Evolutionary conservation across 2,888 invertebrate genomes (phyloP).

Genomic region (Ophion obscuratus): DNA sequence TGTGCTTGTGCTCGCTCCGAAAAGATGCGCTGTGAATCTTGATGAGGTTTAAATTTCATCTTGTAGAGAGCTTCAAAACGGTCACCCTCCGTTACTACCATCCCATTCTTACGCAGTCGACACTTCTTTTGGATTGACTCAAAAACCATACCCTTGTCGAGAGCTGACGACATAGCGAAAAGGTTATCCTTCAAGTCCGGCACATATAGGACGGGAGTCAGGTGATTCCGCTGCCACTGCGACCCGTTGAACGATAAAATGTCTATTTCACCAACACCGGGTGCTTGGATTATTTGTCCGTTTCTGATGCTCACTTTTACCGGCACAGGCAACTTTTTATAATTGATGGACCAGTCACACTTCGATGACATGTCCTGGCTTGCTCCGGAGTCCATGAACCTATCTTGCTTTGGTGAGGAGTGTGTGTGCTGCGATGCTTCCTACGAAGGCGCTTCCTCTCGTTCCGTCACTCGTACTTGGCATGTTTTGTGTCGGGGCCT

Average conservation of each 20-base stretch:
- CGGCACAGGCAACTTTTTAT: constrained; percentile 2
- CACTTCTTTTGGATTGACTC: constrained; percentile 7
- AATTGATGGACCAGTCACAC: constrained; percentile 56
- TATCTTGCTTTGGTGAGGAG: too few relatives aligned
- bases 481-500: not conserved
- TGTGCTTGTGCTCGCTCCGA: too few relatives aligned
- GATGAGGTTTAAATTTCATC: too few relatives aligned
- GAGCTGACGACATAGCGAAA: constrained; percentile 31
- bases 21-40: too few relatives aligned
- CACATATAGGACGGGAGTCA: constrained; percentile 52
- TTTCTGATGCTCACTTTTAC: constrained; percentile 48
- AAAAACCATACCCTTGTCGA: constrained; percentile 56
- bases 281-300: constrained; percentile 41
- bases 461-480: not conserved
- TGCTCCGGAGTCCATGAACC: constrained; percentile 61
- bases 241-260: constrained; percentile 59
- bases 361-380: constrained; percentile 61
- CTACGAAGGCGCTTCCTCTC: not conserved
- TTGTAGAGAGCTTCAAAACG: too few relatives aligned
- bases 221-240: constrained; percentile 55
- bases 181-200: constrained; percentile 60
- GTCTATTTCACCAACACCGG: constrained; percentile 46
- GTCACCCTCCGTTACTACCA: not conserved
- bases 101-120: constrained; percentile 23
- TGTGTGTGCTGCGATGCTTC: not conserved